Base-by-base conservation (phyloP, 2,888 invertebrate genomes). In the Drosophila suboccidentalis region DNA sequence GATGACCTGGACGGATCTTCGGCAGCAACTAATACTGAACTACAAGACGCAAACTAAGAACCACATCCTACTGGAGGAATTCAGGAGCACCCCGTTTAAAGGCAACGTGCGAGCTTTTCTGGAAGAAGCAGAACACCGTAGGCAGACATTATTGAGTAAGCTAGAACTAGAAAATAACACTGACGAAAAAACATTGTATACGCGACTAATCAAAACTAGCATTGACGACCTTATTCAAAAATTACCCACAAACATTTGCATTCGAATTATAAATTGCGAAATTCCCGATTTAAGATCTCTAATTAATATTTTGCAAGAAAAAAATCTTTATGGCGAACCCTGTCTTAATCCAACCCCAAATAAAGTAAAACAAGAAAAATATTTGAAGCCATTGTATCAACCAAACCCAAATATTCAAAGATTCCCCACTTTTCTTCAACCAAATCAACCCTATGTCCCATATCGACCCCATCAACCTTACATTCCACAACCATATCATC, bases 31-130 rank as follows among this genome's bases (percentile, higher is more conserved):
- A 17, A 5, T 49, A 11, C 5, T 49, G 10, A 49, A 49, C 49
- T 49, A 34, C 49, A 34, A 49, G 17, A 49, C 32, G 15, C 49
- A 49, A 49, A 47, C 46, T 5, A 17, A 34, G 17, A 49, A 32
- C 22, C 34, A 49, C 15, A 15, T 17, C 17, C 13, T 47, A 29
- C 46, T 47, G 46, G 46, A 47, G 46, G 46, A 47, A 47, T 47
- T 47, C 29, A 47, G 46, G 46, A 47, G n/a, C 46, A 29, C 46
- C 26, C 46, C 29, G 9, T 47, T 47, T 9, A 47, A 47, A 29
- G 46, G 46, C 13, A 46, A 29, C 41, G 36, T 38, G n/a, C 36
- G 36, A 38, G n/a, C 36, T 4, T 38, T 38, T 38, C 41, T 41
- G 19, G 41, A 41, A 17, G 41, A 43, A 43, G 19, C 43, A 19